phyloP scores from a whole-genome alignment of 2,888 invertebrate species.

The Theodoxus fluviatilis region DNA sequence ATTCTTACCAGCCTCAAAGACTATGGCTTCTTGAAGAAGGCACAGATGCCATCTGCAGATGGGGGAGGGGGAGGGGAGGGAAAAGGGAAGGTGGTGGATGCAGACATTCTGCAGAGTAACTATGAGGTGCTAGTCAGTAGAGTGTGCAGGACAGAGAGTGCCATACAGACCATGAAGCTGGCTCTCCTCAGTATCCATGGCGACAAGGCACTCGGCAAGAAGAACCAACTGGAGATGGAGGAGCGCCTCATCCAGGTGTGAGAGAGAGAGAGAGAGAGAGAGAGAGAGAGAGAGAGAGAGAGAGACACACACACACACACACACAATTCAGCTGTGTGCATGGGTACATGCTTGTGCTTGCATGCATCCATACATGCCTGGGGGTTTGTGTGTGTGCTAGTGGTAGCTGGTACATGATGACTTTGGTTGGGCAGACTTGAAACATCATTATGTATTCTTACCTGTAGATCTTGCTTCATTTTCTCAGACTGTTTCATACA shows the following conservation, averaged over 20 bases:
- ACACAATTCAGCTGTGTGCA: background rate
- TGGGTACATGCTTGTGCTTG: background rate
- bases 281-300: constrained; percentile 9
- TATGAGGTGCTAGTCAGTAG: constrained; percentile 49
- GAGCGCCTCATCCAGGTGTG: constrained; percentile 30
- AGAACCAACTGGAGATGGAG: constrained; percentile 39
- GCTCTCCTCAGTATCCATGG: constrained; percentile 51
- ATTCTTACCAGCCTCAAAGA: too few species aligned
- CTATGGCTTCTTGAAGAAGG: too few species aligned
- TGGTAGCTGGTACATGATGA: too few species aligned
- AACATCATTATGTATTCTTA: too few species aligned
- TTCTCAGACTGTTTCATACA: too few species aligned
- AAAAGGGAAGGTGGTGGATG: constrained; percentile 30
- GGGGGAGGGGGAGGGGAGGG: too few species aligned
- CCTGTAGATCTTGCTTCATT: too few species aligned
- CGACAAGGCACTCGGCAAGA: constrained; percentile 44
- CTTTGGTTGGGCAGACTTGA: too few species aligned
- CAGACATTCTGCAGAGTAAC: constrained; percentile 40
- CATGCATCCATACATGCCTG: background rate
- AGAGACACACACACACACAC: background rate
- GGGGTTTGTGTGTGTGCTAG: background rate
- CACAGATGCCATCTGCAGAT: too few species aligned
- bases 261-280: too few species aligned
- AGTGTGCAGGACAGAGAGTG: constrained; percentile 57
- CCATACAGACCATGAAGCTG: constrained; percentile 54